These are phyloP conservation scores for Anastatus disparis DNA, from an alignment of 1,140 invertebrate species.

Conservation along the genomic window DNA sequence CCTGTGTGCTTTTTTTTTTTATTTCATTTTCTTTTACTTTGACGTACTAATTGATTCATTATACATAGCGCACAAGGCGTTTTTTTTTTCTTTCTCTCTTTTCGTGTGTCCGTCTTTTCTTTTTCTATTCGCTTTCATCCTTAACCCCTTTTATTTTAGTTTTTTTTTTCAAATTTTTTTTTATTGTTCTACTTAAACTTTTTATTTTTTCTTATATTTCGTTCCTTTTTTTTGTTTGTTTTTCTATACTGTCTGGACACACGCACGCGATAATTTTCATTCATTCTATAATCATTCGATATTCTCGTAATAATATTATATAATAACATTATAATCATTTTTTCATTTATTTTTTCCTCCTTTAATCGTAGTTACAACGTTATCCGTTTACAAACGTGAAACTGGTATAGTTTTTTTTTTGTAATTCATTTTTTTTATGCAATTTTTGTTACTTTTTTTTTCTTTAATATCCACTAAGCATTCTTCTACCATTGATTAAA, in stretches of 20 bases:
- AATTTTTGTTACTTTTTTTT: conserved; percentile 40
- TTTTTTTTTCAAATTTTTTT: conserved; percentile 15
- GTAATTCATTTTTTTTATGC: conserved; percentile 39
- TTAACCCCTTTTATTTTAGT: conserved; percentile 30
- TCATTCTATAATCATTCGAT: conserved; percentile 33
- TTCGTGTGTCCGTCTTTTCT: not conserved
- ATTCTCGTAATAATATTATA: conserved; percentile 53
- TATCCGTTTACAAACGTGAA: conserved; percentile 51
- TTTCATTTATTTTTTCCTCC: conserved; percentile 42
- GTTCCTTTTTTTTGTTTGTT: not conserved
- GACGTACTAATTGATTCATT: conserved; percentile 7
- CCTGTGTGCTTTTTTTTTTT: too few relatives aligned
- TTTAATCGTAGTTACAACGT: conserved; percentile 50
- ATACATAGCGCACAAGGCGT: not conserved
- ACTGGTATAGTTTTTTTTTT: conserved; percentile 48
- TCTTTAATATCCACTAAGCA: conserved; percentile 56
- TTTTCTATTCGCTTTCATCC: conserved; percentile 12
- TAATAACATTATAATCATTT: conserved; percentile 56
- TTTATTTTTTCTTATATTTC: not conserved
- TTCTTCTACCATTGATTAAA: conserved; percentile 62
- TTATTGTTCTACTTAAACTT: conserved; percentile 23
- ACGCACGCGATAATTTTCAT: conserved; percentile 41
- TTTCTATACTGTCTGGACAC: conserved; percentile 2
- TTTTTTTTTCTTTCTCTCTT: too few relatives aligned
- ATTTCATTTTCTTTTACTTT: not conserved